These are phyloP conservation scores for Acanthurus lineatus DNA, from an alignment of 2,797 vertebrate genomes.

Conservation along the genomic window DNA sequence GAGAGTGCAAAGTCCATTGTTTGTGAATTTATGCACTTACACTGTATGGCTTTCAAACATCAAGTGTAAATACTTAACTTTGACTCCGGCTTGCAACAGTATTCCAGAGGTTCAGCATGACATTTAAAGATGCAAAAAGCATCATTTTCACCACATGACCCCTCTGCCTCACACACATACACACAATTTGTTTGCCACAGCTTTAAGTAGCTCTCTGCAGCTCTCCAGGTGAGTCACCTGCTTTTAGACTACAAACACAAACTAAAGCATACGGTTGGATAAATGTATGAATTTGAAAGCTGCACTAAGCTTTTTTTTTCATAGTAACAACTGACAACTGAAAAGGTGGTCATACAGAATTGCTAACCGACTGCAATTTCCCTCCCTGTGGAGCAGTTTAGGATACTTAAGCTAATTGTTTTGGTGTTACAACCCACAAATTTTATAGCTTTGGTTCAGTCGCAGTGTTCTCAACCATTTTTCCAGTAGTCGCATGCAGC, in stretches of 20 bases:
- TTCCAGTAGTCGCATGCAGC: not conserved
- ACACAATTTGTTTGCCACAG: slow-evolving; percentile 8
- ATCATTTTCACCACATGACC: slow-evolving; percentile 26
- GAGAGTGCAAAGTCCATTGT: not conserved
- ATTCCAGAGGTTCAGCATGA: not conserved
- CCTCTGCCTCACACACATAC: slow-evolving; percentile 1
- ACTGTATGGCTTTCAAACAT: not conserved
- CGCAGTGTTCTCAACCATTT: not conserved
- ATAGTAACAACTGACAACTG: not conserved
- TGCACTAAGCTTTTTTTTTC: not conserved
- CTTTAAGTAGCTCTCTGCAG: slow-evolving; percentile 38
- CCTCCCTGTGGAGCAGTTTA: not conserved
- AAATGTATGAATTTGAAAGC: slow-evolving; percentile 22
- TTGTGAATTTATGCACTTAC: not conserved
- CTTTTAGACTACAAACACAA: slow-evolving; percentile 37
- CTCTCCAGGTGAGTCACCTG: slow-evolving; percentile 43
- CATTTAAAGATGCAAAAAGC: slow-evolving; percentile 31
- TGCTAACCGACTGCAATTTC: not conserved
- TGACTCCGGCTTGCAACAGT: not conserved
- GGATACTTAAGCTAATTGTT: not conserved
- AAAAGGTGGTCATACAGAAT: not conserved
- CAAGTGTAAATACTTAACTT: slow-evolving; percentile 20
- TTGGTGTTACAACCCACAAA: not conserved
- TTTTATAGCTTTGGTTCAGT: not conserved
- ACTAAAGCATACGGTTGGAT: slow-evolving; percentile 1